Conservation (phyloP, 1,140 invertebrate species). For the Drosophila melanica region DNA sequence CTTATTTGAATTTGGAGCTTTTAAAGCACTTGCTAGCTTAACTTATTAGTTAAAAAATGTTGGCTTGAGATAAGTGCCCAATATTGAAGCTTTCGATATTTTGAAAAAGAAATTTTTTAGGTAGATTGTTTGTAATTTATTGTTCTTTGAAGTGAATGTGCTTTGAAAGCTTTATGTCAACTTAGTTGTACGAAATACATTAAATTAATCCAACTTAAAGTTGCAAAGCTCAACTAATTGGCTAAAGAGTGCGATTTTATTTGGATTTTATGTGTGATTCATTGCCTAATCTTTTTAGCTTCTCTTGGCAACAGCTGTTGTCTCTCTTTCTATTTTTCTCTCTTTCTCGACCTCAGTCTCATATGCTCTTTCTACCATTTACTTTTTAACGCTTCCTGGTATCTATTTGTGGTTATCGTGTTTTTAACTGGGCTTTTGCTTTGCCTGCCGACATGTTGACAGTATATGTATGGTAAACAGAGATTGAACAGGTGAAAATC, state of each 20-base stretch:
- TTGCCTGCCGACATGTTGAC: conserved; percentile 51
- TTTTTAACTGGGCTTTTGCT: conserved; percentile 4
- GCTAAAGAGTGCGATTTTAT: conserved; percentile 19
- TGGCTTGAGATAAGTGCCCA: no score
- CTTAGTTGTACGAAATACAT: background rate
- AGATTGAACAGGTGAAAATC: conserved; percentile 64
- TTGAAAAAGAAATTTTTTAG: background rate
- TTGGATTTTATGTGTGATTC: conserved; percentile 8
- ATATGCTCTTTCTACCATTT: background rate
- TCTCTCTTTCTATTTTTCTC: background rate
- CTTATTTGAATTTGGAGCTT: background rate
- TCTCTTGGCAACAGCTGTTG: conserved; percentile 4
- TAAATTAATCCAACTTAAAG: background rate
- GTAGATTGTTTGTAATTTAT: no score
- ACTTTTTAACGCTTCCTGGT: conserved; percentile 16
- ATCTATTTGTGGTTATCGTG: conserved; percentile 27
- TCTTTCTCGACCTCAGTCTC: background rate
- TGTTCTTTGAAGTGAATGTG: no score
- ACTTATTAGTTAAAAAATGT: no score
- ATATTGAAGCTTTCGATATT: background rate
- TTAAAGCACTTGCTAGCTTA: background rate
- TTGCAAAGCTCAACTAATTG: conserved; percentile 12
- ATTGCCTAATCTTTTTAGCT: conserved; percentile 12
- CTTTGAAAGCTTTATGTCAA: no score
- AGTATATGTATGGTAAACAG: conserved; percentile 46